Base-by-base conservation (phyloP, 1,140 invertebrate genomes). In the Polypedilum pembai region DNA sequence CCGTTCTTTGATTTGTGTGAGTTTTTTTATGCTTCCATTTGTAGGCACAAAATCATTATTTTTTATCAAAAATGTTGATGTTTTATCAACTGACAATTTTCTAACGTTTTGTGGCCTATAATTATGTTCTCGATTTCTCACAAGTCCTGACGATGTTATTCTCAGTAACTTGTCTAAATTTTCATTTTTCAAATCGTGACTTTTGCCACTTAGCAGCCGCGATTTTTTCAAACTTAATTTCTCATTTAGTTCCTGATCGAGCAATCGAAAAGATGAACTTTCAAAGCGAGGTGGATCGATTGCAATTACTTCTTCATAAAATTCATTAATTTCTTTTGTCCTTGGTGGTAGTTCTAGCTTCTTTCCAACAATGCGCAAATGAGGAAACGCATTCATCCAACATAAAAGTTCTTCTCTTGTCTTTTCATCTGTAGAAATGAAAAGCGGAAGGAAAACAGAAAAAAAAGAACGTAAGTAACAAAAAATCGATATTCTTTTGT, bases 321-420 rank as follows among this genome's bases (percentile, higher is more conserved):
- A 20, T 5, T 69, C 65, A 18, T 18, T 56, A 15, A 12, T 3
- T 69, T 1, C 8, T 10, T 20, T 7, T 10, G 8, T 18, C 8
- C 17, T 21, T 8, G 8, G 17, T 69, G 65, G 65, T 18, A 69
- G 40, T 73, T 41, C 33, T 73, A 74, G 40, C 41, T 75, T 72
- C 41, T 40, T 73, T 12, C 75, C 75, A 33, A 41, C n/a, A 65
- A 75, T n/a, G 5, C 73, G 56, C 33, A 74, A 41, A 45, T 75
- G 63, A 12, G 81, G 81, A 20, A 82, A 82, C 73, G 80, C 78
- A 0, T 75, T 76, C 24, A 80, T 81, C 81, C 81, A 82, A 45
- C 80, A 81, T 40, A 75, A 74, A 15, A 82, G 80, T 74, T 82
- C 81, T 24, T 80, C 75, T 1, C 79, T 76, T 18, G 82, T 75